These are phyloP conservation scores for Stylophora pistillata DNA, from an alignment of 64 coral and sea anemone species.

Conservation along the genomic window DNA sequence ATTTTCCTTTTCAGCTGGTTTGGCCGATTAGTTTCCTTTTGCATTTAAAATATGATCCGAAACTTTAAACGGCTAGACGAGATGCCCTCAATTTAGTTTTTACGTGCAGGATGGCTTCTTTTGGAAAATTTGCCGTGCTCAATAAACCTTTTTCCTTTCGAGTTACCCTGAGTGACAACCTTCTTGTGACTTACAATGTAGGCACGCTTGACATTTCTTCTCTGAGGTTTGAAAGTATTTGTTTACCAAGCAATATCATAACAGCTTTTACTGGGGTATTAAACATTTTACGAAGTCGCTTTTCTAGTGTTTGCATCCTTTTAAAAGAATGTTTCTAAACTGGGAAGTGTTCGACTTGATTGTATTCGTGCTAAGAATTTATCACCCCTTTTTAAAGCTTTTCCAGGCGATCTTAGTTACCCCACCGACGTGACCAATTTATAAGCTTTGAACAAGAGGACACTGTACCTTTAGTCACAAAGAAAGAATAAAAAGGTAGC, in stretches of 20 bases:
- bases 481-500: not conserved
- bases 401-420: constrained; percentile 2
- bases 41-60: constrained; percentile 7
- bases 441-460: not conserved
- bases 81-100: not conserved
- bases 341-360: not conserved
- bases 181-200: not conserved
- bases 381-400: not conserved
- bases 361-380: not conserved
- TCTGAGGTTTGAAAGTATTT: constrained; percentile 44
- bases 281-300: constrained; percentile 12
- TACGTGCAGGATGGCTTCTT: not conserved
- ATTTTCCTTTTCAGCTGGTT: constrained; percentile 30
- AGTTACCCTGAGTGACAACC: constrained; percentile 8
- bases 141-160: not conserved
- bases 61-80: not conserved
- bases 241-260: constrained; percentile 81
- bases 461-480: not conserved
- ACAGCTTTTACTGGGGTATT: constrained; percentile 64
- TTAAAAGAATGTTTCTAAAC: not conserved
- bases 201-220: constrained; percentile 50
- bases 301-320: not conserved
- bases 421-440: constrained; percentile 11
- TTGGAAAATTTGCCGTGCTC: not conserved
- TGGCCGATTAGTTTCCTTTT: constrained; percentile 15